These are phyloP conservation scores for Pardalotus punctatus DNA, from an alignment of 2,113 vertebrate species.

Conservation along the genomic window DNA sequence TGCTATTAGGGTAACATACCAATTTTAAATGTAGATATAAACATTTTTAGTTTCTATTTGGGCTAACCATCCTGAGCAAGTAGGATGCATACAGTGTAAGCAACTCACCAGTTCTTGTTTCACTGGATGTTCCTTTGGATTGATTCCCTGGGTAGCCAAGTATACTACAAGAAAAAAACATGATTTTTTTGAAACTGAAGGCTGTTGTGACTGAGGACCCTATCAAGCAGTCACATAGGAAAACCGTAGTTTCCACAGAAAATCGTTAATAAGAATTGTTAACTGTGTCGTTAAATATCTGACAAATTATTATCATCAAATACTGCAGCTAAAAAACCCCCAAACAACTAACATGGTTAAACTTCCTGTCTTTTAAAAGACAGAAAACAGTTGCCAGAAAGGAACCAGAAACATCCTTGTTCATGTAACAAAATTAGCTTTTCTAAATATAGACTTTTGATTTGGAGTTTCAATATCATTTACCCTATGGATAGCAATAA, in stretches of 20 bases:
- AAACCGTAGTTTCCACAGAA: not conserved
- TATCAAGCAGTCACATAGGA: not conserved
- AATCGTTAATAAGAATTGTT: not conserved
- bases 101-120: constrained; percentile 92
- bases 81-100: not conserved
- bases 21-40: not conserved
- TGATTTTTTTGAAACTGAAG: not conserved
- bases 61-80: not conserved
- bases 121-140: constrained; percentile 94
- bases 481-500: not conserved
- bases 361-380: not conserved
- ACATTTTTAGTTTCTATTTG: not conserved
- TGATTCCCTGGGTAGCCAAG: constrained; percentile 90
- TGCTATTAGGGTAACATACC: not conserved
- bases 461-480: not conserved
- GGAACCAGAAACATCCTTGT: not conserved
- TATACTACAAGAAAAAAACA: constrained; percentile 79
- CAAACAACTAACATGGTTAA: not conserved
- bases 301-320: not conserved
- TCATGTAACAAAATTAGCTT: not conserved
- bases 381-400: not conserved
- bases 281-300: not conserved
- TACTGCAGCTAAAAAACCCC: not conserved
- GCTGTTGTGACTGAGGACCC: not conserved
- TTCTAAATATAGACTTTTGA: not conserved